Conservation (phyloP, 2,113 vertebrate genomes). For the Dendrocopos noguchii region DNA sequence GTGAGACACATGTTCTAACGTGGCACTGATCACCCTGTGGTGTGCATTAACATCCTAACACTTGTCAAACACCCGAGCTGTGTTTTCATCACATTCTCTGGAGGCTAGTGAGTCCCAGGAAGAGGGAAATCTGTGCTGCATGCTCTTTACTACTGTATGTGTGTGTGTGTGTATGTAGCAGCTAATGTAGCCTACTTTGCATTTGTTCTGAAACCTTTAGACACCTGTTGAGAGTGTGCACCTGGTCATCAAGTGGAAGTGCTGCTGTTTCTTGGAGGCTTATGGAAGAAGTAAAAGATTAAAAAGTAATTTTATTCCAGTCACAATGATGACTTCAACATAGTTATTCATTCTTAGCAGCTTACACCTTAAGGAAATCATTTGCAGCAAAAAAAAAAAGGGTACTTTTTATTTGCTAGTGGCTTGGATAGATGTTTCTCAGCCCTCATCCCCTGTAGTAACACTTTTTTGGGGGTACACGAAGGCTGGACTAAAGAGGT, state of each 20-base stretch:
- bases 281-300: background rate
- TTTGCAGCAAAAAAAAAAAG: background rate
- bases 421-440: background rate
- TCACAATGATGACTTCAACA: background rate
- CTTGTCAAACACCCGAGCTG: background rate
- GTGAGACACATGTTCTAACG: background rate
- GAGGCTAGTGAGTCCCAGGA: background rate
- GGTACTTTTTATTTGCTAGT: background rate
- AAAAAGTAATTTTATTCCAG: background rate
- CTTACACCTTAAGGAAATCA: background rate
- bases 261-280: background rate
- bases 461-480: background rate
- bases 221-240: background rate
- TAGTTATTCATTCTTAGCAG: background rate
- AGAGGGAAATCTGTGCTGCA: background rate
- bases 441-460: background rate
- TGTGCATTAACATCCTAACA: background rate
- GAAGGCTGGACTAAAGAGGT: background rate
- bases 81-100: background rate
- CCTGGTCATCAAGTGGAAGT: rapidly evolving
- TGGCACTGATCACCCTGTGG: background rate
- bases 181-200: background rate
- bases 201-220: background rate
- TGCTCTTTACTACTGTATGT: background rate
- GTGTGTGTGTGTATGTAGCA: background rate